phyloP scores from a whole-genome alignment of 2,888 invertebrate genomes.

The Ennomos quercinarius region DNA sequence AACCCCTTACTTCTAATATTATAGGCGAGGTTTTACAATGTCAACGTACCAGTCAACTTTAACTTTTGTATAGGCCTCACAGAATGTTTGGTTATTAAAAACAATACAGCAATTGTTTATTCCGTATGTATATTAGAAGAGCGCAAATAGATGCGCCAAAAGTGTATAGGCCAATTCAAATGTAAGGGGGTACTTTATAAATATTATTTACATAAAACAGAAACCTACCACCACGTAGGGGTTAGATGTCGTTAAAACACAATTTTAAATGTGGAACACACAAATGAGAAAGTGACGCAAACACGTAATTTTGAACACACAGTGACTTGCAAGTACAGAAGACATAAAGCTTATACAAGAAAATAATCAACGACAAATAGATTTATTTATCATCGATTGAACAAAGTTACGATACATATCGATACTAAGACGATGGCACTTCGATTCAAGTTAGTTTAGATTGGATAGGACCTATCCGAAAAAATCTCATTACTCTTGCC shows the following conservation, averaged over 20 bases:
- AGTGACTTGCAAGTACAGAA: conserved; percentile 34
- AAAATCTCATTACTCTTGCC: conserved; percentile 47
- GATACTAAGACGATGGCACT: conserved; percentile 70
- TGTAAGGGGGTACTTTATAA: conserved; percentile 17
- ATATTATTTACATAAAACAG: conserved; percentile 41
- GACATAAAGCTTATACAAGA: conserved; percentile 33
- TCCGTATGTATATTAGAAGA: conserved; percentile 13
- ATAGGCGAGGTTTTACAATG: conserved; percentile 21
- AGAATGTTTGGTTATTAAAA: conserved; percentile 2
- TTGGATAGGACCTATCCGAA: conserved; percentile 39
- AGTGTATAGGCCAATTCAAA: conserved; percentile 22
- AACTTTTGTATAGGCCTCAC: conserved; percentile 15
- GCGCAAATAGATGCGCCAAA: conserved; percentile 9
- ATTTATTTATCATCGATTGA: conserved; percentile 23
- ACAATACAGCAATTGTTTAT: conserved; percentile 1
- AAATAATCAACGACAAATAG: conserved; percentile 28
- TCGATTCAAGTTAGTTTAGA: conserved; percentile 55
- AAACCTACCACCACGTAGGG: conserved; percentile 33
- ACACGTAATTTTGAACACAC: conserved; percentile 34
- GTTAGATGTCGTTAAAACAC: conserved; percentile 28
- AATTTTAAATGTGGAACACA: conserved; percentile 28
- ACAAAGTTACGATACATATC: conserved; percentile 28
- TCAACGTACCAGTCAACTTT: not conserved
- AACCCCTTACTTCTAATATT: conserved; percentile 25
- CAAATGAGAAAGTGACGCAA: conserved; percentile 27